Evolutionary conservation across 2,888 invertebrate genomes (phyloP), one percentile per base, ranked within the genome.

Genomic region (Parnassius mnemosyne): DNA sequence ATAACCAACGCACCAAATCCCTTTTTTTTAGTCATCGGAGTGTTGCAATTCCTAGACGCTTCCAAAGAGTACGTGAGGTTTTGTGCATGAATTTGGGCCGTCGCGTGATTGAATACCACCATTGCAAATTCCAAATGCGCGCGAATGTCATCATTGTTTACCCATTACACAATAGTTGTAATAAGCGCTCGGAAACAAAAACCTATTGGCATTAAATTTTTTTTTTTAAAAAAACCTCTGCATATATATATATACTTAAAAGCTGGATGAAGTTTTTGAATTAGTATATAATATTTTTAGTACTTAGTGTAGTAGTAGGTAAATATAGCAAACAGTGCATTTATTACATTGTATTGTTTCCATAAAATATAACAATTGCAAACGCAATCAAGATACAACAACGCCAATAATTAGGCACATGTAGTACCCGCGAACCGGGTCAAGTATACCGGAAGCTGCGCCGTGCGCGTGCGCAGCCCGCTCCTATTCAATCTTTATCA

Each of bases 361-460:
- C 34, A 34, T 34, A 34, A 34, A 34, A 34, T 34, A 34, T 34
- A 34, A 34, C 5, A 7, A 53, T 25, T 25, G 25, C 47, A 49
- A 49, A n/a, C 10, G 41, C 56, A 49, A 41, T 47, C n/a, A 13
- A 56, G 46, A 46, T 44, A 34, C n/a, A 52, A 50, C 49, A 42
- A 12, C 42, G 57, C 62, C 43, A 62, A 62, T 60, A 49, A 71
- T 69, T 74, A 70, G 71, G 75, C 69, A 73, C 71, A 77, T 77
- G 78, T 79, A 79, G 80, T 79, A 77, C 75, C 67, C 74, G 71
- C 71, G 68, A 89, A 84, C 76, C 75, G 75, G 88, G 89, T 89
- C 89, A 89, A 89, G 89, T 87, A 85, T 87, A 89, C 83, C 87
- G 89, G 89, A 89, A 88, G 79, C 80, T 65, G 70, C 69, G 71